A percentile compares a stretch with the other conserved stretches of the same genome.
These are phyloP conservation scores for Thumatha senex DNA, from an alignment of 2,888 invertebrate genomes.

Conservation along the genomic window DNA sequence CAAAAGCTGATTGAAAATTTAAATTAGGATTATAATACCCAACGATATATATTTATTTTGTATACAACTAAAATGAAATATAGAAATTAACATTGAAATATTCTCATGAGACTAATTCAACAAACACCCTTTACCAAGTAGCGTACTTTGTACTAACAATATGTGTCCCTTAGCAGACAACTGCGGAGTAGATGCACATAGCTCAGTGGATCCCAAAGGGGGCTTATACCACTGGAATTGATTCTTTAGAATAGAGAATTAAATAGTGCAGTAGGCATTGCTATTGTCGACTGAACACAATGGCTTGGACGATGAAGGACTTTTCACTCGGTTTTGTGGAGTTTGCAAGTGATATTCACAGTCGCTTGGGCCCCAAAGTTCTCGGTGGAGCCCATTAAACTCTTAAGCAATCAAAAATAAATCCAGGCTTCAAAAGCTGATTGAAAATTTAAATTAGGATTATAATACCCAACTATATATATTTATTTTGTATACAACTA, in stretches of 20 bases:
- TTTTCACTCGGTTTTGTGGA: slow-evolving; percentile 26
- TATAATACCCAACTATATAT: no score
- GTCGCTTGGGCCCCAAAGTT: no score
- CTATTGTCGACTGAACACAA: slow-evolving; percentile 48
- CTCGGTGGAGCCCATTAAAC: no score
- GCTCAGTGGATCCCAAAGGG: slow-evolving; percentile 45
- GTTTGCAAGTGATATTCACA: slow-evolving; percentile 25
- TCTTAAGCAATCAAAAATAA: no score
- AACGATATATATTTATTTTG: no score
- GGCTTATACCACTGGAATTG: slow-evolving; percentile 49
- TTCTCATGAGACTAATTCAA: neutral
- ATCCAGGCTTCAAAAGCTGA: no score
- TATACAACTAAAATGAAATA: no score
- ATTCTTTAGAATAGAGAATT: slow-evolving; percentile 47
- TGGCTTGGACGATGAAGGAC: slow-evolving; percentile 47
- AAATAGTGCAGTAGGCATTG: slow-evolving; percentile 45
- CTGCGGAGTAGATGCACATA: slow-evolving; percentile 33
- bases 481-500: no score
- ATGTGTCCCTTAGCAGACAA: slow-evolving; percentile 30
- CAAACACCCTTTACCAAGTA: slow-evolving; percentile 5
- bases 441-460: no score
- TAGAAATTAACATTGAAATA: neutral
- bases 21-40: no score
- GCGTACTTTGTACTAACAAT: slow-evolving; percentile 23
- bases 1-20: no score